These are phyloP conservation scores for Apteryx mantelli DNA, from an alignment of 2,113 vertebrate species.

Conservation along the genomic window DNA sequence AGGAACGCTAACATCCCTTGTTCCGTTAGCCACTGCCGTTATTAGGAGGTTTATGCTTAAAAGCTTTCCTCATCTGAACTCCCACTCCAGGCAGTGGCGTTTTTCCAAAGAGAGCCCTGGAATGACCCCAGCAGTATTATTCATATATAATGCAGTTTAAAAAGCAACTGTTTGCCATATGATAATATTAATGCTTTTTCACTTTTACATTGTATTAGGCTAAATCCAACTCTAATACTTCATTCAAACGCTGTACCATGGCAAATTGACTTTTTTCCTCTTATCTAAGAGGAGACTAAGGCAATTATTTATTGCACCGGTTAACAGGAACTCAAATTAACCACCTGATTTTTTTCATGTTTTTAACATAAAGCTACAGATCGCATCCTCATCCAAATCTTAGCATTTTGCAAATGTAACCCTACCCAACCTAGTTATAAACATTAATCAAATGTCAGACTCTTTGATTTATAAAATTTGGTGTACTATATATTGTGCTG, in stretches of 20 bases:
- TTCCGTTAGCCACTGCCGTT: not conserved
- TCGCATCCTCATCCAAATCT: not conserved
- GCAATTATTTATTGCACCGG: not conserved
- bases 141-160: not conserved
- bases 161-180: not conserved
- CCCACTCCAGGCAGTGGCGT: not conserved
- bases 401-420: not conserved
- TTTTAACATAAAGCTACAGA: not conserved
- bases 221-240: not conserved
- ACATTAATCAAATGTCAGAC: not conserved
- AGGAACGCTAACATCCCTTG: not conserved
- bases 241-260: not conserved
- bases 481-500: not conserved
- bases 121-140: not conserved
- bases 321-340: not conserved
- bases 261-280: not conserved
- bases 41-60: not conserved
- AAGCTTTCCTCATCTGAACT: not conserved
- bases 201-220: not conserved
- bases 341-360: not conserved
- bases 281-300: not conserved
- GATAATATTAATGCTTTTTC: not conserved
- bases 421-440: not conserved
- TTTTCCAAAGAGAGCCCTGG: not conserved
- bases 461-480: not conserved